Base-by-base conservation (phyloP, 2,888 invertebrate species). In the Hybos culiciformis region DNA sequence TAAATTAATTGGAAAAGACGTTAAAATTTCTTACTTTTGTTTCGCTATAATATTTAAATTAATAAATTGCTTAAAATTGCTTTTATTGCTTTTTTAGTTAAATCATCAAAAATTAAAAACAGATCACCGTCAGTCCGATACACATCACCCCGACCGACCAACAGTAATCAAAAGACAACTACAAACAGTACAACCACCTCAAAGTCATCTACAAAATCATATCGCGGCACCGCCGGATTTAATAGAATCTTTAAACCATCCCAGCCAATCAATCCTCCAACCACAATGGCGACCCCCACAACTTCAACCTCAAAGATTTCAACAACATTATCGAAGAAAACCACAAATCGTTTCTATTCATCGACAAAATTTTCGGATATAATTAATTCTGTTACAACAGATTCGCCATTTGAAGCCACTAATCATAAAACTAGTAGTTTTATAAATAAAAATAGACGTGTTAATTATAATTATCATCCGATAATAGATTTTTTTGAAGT, bases 381-480 rank as follows among this genome's bases (percentile, higher is more conserved):
- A 3, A 4, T 18, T 2, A 37, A 14, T 31, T 32, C 42, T 8
- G 32, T 24, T n/a, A 11, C 26, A 12, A 42, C 6, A 6, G 34
- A 11, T 32, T 32, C 48, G 29, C n/a, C n/a, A n/a, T n/a, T n/a
- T n/a, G n/a, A n/a, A n/a, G 32, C 20, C n/a, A 20, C 17, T 4
- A 37, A 38, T 20, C 47, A 45, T 21, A 45, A 46, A 19, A 5
- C 34, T 4, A 43, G 46, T 50, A 39, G n/a, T 5, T 12, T 12
- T 5, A n/a, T n/a, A 2, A 17, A 43, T 26, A 46, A 49, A 17
- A 48, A 46, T 14, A 72, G 75, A 55, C 72, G 78, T 54, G 73
- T 84, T 33, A 85, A 85, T 65, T 85, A 84, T 57, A 83, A 78
- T 57, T 85, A 85, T 54, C 85, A 85, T 62, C 84, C 84, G 2